phyloP scores from a whole-genome alignment of 2,113 vertebrate species.

The Grammomys surdaster region DNA sequence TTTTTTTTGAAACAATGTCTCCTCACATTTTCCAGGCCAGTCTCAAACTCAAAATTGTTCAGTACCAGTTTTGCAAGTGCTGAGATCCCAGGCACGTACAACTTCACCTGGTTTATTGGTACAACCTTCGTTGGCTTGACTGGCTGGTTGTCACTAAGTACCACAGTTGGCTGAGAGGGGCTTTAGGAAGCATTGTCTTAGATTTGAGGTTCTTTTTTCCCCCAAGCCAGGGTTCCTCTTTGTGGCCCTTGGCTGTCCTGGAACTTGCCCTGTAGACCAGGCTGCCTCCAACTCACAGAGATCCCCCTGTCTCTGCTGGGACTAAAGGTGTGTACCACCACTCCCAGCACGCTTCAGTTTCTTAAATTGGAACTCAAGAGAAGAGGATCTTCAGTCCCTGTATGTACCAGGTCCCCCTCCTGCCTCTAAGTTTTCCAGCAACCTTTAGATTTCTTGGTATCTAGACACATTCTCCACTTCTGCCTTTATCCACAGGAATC shows the following conservation, averaged over 20 bases:
- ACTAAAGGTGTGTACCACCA: background rate
- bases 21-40: background rate
- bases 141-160: rapidly evolving
- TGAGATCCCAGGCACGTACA: background rate
- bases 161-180: rapidly evolving
- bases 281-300: background rate
- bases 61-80: background rate
- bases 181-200: rapidly evolving
- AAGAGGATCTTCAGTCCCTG: rapidly evolving
- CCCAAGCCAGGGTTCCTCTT: background rate
- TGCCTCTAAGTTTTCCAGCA: background rate
- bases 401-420: background rate
- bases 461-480: background rate
- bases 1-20: background rate
- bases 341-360: background rate
- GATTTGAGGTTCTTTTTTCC: background rate
- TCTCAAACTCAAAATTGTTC: background rate
- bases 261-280: background rate
- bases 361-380: background rate
- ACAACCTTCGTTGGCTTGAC: background rate
- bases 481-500: background rate
- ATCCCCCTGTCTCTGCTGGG: background rate
- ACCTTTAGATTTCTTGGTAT: background rate
- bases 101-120: background rate
- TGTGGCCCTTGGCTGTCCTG: background rate